Evolutionary conservation across 2,113 vertebrate genomes (phyloP).

Genomic region (Lagenorhynchus albirostris): DNA sequence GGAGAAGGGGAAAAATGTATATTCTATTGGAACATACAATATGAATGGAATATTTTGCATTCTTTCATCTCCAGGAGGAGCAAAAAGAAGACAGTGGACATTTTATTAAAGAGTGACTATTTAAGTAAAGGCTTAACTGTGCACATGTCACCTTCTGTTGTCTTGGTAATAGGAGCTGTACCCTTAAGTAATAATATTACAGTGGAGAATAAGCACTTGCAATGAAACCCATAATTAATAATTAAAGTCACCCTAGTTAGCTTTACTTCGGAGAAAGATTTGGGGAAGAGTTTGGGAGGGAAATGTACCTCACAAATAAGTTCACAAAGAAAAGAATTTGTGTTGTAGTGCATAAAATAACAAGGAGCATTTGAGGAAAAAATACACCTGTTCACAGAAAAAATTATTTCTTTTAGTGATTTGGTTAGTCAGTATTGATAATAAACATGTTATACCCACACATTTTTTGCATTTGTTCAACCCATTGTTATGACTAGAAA

Average conservation of each 20-base stretch:
- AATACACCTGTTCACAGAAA: not conserved
- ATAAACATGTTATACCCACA: not conserved
- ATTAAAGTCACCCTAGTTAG: not conserved
- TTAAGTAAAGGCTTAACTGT: not conserved
- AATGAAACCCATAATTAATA: not conserved
- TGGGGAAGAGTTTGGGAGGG: not conserved
- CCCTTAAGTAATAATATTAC: not conserved
- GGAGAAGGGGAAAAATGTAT: not conserved
- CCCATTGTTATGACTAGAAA: not conserved
- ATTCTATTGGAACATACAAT: not conserved
- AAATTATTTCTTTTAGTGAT: not conserved
- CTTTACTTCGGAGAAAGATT: not conserved
- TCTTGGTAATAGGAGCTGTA: not conserved
- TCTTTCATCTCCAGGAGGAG: not conserved
- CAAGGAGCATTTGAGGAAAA: not conserved
- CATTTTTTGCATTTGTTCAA: not conserved
- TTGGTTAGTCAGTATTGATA: not conserved
- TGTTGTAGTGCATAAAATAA: not conserved
- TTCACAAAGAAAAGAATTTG: not conserved
- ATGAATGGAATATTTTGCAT: not conserved
- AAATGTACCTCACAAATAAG: not conserved
- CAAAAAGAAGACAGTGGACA: not conserved
- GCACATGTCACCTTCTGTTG: too few species aligned
- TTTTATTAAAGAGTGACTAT: not conserved
- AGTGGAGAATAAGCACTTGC: not conserved